A percentile compares a stretch with the other conserved stretches of the same genome.
These are phyloP conservation scores for Carcina quercana DNA, from an alignment of 2,888 invertebrate genomes.

Conservation along the genomic window DNA sequence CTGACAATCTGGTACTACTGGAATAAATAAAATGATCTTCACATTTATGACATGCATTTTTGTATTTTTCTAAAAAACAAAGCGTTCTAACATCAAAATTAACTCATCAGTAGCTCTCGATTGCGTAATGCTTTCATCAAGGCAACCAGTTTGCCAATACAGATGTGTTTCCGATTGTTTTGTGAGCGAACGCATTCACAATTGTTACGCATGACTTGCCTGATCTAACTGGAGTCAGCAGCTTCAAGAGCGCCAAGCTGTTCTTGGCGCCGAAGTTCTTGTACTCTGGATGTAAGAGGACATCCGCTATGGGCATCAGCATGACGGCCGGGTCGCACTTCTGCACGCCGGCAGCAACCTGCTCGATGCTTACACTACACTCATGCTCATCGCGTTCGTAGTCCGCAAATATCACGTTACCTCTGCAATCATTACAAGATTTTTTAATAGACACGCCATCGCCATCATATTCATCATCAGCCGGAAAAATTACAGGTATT, in stretches of 20 bases:
- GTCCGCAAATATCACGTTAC: constrained; percentile 54
- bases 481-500: no score
- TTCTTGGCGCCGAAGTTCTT: constrained; percentile 46
- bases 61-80: no score
- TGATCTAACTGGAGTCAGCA: constrained; percentile 41
- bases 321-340: constrained; percentile 49
- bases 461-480: not conserved
- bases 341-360: constrained; percentile 31
- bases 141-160: no score
- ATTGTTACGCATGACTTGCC: constrained; percentile 26
- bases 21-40: no score
- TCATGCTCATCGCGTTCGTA: constrained; percentile 57
- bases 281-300: constrained; percentile 56
- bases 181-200: no score
- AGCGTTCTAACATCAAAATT: no score
- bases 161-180: not conserved
- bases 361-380: constrained; percentile 31
- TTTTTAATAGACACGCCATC: not conserved
- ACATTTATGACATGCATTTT: no score
- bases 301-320: constrained; percentile 55
- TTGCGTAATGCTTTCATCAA: no score
- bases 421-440: constrained; percentile 27
- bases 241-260: constrained; percentile 49
- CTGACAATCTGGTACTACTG: no score
- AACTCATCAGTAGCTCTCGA: no score